Conservation (phyloP, 2,797 vertebrate species). For the Cyclura pinguis region DNA sequence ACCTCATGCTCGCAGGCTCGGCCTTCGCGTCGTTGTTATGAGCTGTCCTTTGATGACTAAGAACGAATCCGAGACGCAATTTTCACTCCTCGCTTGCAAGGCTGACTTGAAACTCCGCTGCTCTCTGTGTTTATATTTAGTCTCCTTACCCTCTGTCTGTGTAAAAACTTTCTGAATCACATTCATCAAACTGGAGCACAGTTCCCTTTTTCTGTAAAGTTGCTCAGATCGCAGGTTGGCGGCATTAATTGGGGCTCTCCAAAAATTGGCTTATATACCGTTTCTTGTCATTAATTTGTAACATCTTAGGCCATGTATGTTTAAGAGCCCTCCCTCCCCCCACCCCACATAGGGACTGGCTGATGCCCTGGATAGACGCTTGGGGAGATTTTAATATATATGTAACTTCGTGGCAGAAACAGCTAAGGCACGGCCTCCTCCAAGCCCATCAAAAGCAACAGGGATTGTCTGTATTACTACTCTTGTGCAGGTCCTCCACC, state of each 20-base stretch:
- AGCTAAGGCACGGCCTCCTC: not conserved
- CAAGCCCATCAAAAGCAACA: not conserved
- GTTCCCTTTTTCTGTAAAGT: not conserved
- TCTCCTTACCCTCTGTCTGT: not conserved
- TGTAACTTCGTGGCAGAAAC: no score
- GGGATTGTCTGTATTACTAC: no score
- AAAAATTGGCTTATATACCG: not conserved
- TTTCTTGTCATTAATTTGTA: no score
- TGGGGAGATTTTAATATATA: not conserved
- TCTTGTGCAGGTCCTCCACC: no score
- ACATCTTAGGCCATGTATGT: not conserved
- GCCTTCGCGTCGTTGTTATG: not conserved
- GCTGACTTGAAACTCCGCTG: not conserved
- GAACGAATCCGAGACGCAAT: not conserved
- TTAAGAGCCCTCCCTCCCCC: not conserved
- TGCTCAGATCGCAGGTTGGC: slow-evolving; percentile 2
- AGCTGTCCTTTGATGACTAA: slow-evolving; percentile 4
- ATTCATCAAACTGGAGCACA: not conserved
- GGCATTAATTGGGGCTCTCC: not conserved
- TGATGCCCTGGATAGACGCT: not conserved
- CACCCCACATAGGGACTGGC: no score
- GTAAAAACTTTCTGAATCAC: slow-evolving; percentile 24
- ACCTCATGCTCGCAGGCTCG: not conserved
- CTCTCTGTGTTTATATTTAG: slow-evolving; percentile 20
- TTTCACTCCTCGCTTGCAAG: not conserved